Evolutionary conservation across 2,113 vertebrate genomes (phyloP), one percentile per base, ranked within the genome.

Genomic region (Triplophysa dalaica): DNA sequence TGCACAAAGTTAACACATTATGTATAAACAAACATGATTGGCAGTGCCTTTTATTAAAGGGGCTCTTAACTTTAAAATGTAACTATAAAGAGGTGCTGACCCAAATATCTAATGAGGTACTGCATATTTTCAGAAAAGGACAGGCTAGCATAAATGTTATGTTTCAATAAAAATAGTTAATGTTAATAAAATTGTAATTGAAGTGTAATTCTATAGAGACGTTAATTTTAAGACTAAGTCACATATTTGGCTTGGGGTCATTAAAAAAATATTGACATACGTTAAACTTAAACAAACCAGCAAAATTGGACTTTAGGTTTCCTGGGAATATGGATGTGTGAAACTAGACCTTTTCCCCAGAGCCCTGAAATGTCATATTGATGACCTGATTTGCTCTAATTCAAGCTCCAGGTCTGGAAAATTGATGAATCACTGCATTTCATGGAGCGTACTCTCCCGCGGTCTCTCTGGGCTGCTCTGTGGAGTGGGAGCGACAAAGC

Each of bases 251-350:
- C 54, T 56, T 19, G 54, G 21, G 16, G 19, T 67, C 17, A 67
- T 52, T 24, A 13, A 52, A 50, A 50, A 24, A 14, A 24, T 29
- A 33, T 33, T 58, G n/a, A 78, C n/a, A 26, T 14, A 16, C 8
- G 9, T 72, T 17, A 58, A 17, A 22, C 33, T 48, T 43, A 54
- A 26, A 33, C 58, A 38, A 12, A 66, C 33, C 56, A 13, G 64
- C 63, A 75, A 45, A 79, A 66, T 68, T 67, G 43, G 43, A 69
- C 41, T 75, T 65, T 3, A 38, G 17, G 56, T 83, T 70, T 68
- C 72, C 72, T 83, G 82, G 75, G 82, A 83, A 83, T 70, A 38
- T 80, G 82, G 38, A 80, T 76, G 77, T 75, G 72, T 83, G 77
- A 76, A 83, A 70, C 8, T 16, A 69, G 48, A 70, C 62, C 45